Conservation (phyloP, 1,140 invertebrate genomes). For the Scaptodrosophila lebanonensis region DNA sequence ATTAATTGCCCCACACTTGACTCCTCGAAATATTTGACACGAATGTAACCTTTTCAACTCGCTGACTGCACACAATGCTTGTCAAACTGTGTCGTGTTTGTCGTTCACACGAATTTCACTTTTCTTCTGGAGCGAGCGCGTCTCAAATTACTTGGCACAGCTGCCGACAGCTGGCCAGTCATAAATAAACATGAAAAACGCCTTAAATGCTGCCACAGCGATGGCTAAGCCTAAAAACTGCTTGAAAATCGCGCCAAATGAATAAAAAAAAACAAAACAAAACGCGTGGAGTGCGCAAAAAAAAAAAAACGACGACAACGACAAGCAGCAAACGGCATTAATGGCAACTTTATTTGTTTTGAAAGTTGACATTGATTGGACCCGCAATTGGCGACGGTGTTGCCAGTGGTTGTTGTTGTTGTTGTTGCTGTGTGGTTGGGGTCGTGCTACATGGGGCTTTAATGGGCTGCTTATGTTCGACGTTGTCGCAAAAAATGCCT, state of each 20-base stretch:
- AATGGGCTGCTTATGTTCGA: background rate
- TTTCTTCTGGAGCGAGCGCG: slow-evolving; percentile 38
- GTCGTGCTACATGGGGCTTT: slow-evolving; percentile 15
- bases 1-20: too few species aligned
- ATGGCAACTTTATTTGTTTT: slow-evolving; percentile 74
- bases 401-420: slow-evolving; percentile 17
- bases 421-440: slow-evolving; percentile 3
- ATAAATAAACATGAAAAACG: slow-evolving; percentile 73
- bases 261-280: slow-evolving; percentile 12
- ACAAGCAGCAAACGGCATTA: slow-evolving; percentile 43
- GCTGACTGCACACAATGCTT: slow-evolving; percentile 25
- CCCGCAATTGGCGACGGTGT: slow-evolving; percentile 55
- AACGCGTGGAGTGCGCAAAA: background rate
- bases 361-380: slow-evolving; percentile 74
- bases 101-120: slow-evolving; percentile 73
- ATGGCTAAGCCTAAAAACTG: slow-evolving; percentile 53
- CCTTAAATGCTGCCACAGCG: slow-evolving; percentile 37
- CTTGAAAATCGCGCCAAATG: slow-evolving; percentile 58
- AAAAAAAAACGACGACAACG: slow-evolving; percentile 37
- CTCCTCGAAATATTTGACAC: slow-evolving; percentile 46
- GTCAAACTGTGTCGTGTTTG: slow-evolving; percentile 41
- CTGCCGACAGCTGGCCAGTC: slow-evolving; percentile 26
- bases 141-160: slow-evolving; percentile 45
- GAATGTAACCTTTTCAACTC: slow-evolving; percentile 41
- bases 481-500: too few species aligned